Base-by-base conservation (phyloP, 2,113 vertebrate species). In the Cyanoliseus patagonus region DNA sequence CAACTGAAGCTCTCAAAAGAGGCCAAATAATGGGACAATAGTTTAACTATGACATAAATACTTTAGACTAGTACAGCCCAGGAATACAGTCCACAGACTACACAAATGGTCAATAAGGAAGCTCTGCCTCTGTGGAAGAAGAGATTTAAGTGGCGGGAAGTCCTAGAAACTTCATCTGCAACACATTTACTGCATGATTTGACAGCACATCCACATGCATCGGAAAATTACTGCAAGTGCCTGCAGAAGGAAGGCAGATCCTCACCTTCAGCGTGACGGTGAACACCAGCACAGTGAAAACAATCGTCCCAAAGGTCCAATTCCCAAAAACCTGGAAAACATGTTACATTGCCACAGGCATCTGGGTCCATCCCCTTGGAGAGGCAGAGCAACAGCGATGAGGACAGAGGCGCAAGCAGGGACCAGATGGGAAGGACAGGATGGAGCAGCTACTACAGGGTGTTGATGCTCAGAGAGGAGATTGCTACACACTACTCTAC, bases 201-300 rank as follows among this genome's bases (percentile, higher is more conserved):
- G 5, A 42, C 11, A 76, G 64, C 0, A 3, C 9, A 4, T 0
- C 30, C 3, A 24, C 0, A 1, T 3, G 39, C 46, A 27, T 6
- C 27, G 27, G 57, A 7, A 27, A 62, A 55, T 0, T 3, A 59
- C 68, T 24, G 33, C 67, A 53, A 92, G 17, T 0, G 13, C 19
- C 28, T 11, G 67, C 10, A 11, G 20, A 52, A 90, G 68, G 52
- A 49, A 66, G 88, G 61, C 92, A 44, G 92, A 57, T 33, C 52
- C 97, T 97, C 81, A 99, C 99, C 99, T 99, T 99, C 31, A 99
- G 98, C 9, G 99, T 99, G 96, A 99, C 99, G 30, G 99, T 99
- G 98, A 99, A 99, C 95, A 99, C 99, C 74, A 99, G 98, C 86
- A 99, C 98, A 28, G 99, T 99, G 98, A 99, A 99, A 72, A 99